A percentile compares a stretch with the other conserved stretches of the same genome.
phyloP scores from a whole-genome alignment of 2,888 invertebrate genomes.

The Neuroscelio doddi region DNA sequence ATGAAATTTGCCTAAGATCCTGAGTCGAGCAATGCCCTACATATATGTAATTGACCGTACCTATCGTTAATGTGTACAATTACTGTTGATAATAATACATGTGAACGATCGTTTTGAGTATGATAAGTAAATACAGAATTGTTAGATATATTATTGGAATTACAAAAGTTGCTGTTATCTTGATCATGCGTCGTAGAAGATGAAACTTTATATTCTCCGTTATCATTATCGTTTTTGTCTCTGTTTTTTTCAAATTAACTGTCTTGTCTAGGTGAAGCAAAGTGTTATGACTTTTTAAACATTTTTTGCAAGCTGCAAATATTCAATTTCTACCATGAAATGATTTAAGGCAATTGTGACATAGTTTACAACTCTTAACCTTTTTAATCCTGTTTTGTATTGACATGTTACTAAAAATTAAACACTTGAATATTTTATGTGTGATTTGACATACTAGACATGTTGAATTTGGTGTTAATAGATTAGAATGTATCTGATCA shows the following conservation, averaged over 20 bases:
- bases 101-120: not conserved
- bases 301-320: conserved; percentile 9
- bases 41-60: not conserved
- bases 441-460: not conserved
- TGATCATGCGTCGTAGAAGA: not conserved
- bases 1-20: conserved; percentile 12
- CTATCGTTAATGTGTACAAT: conserved; percentile 1
- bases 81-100: conserved; percentile 6
- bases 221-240: too few relatives aligned
- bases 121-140: not conserved
- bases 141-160: not conserved
- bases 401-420: not conserved
- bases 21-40: too few relatives aligned
- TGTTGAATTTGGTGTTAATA: not conserved
- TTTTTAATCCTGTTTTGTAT: not conserved
- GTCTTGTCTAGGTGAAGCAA: conserved; percentile 13
- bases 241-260: too few relatives aligned
- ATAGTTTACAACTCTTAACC: not conserved
- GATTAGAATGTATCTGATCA: not conserved
- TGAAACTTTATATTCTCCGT: not conserved
- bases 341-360: conserved; percentile 7
- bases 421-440: conserved; percentile 9
- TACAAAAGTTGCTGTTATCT: not conserved
- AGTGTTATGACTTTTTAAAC: conserved; percentile 17
- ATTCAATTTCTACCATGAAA: conserved; percentile 14